These are phyloP conservation scores for Conops quadrifasciatus DNA, from an alignment of 2,888 invertebrate species.

Conservation along the genomic window DNA sequence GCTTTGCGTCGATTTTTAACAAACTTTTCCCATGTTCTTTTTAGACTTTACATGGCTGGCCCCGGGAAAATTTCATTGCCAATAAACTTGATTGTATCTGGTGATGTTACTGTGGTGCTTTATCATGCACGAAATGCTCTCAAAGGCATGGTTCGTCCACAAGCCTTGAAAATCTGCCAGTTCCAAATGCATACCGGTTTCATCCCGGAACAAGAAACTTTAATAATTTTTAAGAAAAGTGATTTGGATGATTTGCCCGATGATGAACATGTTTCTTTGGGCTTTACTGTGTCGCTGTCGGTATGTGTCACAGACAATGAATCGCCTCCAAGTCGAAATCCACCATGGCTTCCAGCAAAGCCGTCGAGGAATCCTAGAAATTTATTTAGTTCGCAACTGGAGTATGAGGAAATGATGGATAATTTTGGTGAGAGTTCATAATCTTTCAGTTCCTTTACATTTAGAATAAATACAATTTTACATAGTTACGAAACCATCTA, in stretches of 20 bases:
- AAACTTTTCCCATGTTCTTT: too few species aligned
- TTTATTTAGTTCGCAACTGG: conserved; percentile 79
- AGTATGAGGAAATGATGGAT: conserved; percentile 84
- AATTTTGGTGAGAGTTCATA: conserved; percentile 73
- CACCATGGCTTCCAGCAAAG: conserved; percentile 80
- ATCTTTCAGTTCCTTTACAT: not conserved
- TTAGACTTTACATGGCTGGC: conserved; percentile 57
- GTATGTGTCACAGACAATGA: conserved; percentile 78
- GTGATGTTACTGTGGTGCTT: conserved; percentile 84
- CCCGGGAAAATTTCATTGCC: conserved; percentile 70
- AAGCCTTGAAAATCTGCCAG: conserved; percentile 86
- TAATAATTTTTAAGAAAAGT: conserved; percentile 76
- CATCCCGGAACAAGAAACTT: conserved; percentile 77
- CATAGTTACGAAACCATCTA: conserved; percentile 65
- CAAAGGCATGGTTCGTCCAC: conserved; percentile 79
- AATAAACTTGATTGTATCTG: conserved; percentile 80
- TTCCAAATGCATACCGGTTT: conserved; percentile 91
- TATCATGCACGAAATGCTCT: conserved; percentile 89
- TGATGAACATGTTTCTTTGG: conserved; percentile 73
- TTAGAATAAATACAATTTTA: conserved; percentile 29
- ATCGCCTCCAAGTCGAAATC: conserved; percentile 72
- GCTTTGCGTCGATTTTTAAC: too few species aligned
- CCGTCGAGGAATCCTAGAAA: conserved; percentile 66
- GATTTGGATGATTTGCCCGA: conserved; percentile 87
- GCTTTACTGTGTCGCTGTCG: conserved; percentile 75